These are phyloP conservation scores for Corythaixoides concolor DNA, from an alignment of 2,113 vertebrate genomes.

Conservation along the genomic window DNA sequence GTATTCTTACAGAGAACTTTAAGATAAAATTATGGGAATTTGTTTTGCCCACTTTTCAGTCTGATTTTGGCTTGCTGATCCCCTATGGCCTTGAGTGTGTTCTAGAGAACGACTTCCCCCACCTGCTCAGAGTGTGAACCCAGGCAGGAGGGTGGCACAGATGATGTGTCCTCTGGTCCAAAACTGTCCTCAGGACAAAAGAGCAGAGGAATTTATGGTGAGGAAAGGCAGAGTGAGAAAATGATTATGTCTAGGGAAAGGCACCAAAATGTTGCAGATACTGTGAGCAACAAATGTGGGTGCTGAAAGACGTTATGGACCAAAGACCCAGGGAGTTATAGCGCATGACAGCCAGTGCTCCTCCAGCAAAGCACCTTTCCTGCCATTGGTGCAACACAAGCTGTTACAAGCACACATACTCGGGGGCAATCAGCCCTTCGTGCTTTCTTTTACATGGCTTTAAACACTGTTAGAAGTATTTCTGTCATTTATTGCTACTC, in stretches of 20 bases:
- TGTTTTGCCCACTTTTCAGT: background rate
- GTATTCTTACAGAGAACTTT: background rate
- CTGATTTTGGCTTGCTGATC: background rate
- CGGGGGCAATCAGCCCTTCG: background rate
- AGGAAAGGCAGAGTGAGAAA: background rate
- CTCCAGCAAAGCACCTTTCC: background rate
- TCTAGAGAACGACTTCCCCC: background rate
- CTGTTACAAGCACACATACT: background rate
- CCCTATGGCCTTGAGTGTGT: background rate
- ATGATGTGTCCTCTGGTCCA: background rate
- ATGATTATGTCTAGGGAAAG: background rate
- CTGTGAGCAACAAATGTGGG: background rate
- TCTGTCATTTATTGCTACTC: constrained; percentile 61
- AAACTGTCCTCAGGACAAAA: background rate
- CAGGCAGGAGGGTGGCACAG: background rate
- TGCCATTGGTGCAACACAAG: background rate
- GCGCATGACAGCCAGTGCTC: background rate
- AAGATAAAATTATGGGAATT: background rate
- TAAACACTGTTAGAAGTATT: constrained; percentile 46
- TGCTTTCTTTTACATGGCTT: constrained; percentile 30
- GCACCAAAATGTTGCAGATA: background rate
- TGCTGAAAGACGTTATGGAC: background rate
- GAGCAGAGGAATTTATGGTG: background rate
- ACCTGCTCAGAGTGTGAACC: background rate
- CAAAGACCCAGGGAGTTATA: background rate